Conservation (phyloP, 2,113 vertebrate species). For the Channa argus region DNA sequence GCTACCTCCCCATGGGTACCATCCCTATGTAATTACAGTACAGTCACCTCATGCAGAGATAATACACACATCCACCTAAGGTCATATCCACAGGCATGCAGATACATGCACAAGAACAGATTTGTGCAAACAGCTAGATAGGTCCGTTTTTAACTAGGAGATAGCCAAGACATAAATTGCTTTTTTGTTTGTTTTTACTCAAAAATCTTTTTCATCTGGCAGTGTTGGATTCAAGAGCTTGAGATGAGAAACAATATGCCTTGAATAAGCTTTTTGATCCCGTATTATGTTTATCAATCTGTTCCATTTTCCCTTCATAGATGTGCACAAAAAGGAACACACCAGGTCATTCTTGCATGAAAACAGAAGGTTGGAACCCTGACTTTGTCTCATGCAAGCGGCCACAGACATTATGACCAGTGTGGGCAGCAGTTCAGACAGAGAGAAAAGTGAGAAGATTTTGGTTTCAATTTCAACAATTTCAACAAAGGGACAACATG, state of each 20-base stretch:
- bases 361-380: constrained; percentile 48
- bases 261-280: constrained; percentile 6
- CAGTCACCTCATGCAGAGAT: constrained; percentile 59
- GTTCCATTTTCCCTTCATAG: not conserved
- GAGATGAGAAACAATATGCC: not conserved
- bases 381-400: constrained; percentile 17
- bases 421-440: not conserved
- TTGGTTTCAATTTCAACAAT: constrained; percentile 11
- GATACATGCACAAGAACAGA: constrained; percentile 52
- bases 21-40: constrained; percentile 72
- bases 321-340: constrained; percentile 11
- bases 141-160: constrained; percentile 62
- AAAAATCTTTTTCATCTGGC: constrained; percentile 1
- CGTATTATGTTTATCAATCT: not conserved
- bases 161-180: constrained; percentile 46
- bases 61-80: constrained; percentile 55
- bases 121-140: constrained; percentile 36
- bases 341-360: not conserved
- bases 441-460: constrained; percentile 22
- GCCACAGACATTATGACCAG: constrained; percentile 22
- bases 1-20: constrained; percentile 50
- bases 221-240: constrained; percentile 12
- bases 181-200: not conserved
- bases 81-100: constrained; percentile 56
- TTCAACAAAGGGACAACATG: constrained; percentile 17